Percentiles rank a stretch among this genome's conserved stretches.
Conservation (phyloP, 2,797 vertebrate genomes). For the Yasuhikotakia modesta region DNA sequence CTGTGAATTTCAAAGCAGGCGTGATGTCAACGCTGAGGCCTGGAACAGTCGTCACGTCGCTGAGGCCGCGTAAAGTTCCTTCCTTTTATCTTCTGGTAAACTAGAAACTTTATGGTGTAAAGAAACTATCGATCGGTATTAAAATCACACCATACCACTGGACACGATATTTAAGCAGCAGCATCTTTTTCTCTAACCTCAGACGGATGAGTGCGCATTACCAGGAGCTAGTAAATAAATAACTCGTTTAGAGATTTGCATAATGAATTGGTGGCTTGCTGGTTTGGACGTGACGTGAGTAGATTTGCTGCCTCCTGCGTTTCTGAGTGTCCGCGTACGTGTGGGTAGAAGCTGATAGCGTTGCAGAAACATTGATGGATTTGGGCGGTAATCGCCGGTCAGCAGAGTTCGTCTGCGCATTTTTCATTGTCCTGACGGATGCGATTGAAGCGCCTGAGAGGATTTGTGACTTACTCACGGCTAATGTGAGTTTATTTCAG, state of each 20-base stretch:
- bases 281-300: slow-evolving; percentile 16
- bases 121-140: background rate
- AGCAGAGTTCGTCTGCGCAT: slow-evolving; percentile 48
- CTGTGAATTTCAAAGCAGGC: background rate
- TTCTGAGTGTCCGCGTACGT: slow-evolving; percentile 18
- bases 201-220: slow-evolving; percentile 24
- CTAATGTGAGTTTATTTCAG: slow-evolving; percentile 42
- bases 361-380: slow-evolving; percentile 50
- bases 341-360: slow-evolving; percentile 41
- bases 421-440: slow-evolving; percentile 43
- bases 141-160: background rate
- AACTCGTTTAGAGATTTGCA: slow-evolving; percentile 55
- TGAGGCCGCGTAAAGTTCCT: background rate
- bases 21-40: background rate
- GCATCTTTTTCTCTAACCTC: slow-evolving; percentile 51
- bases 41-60: background rate
- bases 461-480: slow-evolving; percentile 25
- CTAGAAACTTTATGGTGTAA: background rate
- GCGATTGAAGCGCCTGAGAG: slow-evolving; percentile 4
- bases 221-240: slow-evolving; percentile 50
- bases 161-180: slow-evolving; percentile 27
- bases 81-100: background rate
- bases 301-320: slow-evolving; percentile 45
- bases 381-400: slow-evolving; percentile 50
- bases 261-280: slow-evolving; percentile 43